Base-by-base conservation (phyloP, 2,113 vertebrate genomes). In the Chaetodon trifascialis region DNA sequence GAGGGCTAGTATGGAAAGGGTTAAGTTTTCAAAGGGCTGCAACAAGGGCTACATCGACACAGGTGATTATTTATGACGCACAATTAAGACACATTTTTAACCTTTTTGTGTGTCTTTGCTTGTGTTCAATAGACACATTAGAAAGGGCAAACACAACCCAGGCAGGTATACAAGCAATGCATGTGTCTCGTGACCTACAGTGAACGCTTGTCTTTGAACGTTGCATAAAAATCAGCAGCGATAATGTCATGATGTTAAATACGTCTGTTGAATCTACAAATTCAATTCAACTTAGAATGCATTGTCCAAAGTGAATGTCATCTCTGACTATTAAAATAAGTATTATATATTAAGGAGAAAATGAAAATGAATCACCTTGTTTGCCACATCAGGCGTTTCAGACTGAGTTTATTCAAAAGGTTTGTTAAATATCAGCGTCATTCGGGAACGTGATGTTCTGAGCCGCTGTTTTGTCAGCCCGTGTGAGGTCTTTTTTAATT, bases 371-470 rank as follows among this genome's bases (percentile, higher is more conserved):
- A 62, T 70, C 16, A 52, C 11, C 17, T 38, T 69, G 36, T 21
- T 51, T 51, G 36, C 21, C 23, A 34, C 15, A 51, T 40, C 8
- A 11, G 4, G 11, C 15, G 55, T 63, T 51, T 47, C 2, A 58
- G 23, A 49, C 40, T n/a, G n/a, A 80, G 16, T 59, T 9, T 46
- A 40, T 74, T 67, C 10, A 8, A 76, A 70, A 56, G 6, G 7
- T 42, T 2, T 58, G 17, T 64, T 38, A 75, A 64, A 55, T 34
- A 54, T 56, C 7, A 7, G n/a, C 21, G 10, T 6, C 5, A 38
- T 66, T 55, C 62, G 38, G 46, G 47, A 62, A 63, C 52, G 12
- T 25, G 23, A 11, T 62, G 54, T 54, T 68, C 52, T 42, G 21
- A 76, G 38, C 5, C 7, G 9, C 38, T 44, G 23, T n/a, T 71